Base-by-base conservation (phyloP, 2,797 vertebrate species). In the Etheostoma perlongum region DNA sequence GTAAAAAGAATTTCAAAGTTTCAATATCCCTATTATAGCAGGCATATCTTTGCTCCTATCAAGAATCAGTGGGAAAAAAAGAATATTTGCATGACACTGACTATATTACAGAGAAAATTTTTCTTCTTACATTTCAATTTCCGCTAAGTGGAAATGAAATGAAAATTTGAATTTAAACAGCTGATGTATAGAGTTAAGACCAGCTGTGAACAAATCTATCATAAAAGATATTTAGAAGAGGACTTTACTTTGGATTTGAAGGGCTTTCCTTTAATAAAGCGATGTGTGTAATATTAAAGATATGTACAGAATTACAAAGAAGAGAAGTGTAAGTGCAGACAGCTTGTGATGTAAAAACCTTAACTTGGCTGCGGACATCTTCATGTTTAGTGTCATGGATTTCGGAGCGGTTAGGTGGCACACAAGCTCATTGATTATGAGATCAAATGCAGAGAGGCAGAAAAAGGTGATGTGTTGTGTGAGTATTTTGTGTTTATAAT, bases 351-450 rank as follows among this genome's bases (percentile, higher is more conserved):
- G 51, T 71, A 67, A 78, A 61, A 85, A 74, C 75, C 58, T 69
- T 27, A 40, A 44, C 61, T 72, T 69, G 62, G 79, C 74, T 78
- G 57, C 23, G 53, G 27, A 53, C 54, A 76, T 67, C 69, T 79
- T 83, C 53, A 52, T 61, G 67, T 63, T 75, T 30, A 66, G 16
- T 80, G 78, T 64, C 27, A 21, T 78, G 84, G 88, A 89, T 92
- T 90, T 81, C 40, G 27, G 69, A 72, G 47, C 84, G 74, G 83
- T 85, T 83, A 88, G 64, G 73, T 79, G 80, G 76, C 77, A 71
- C 47, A 88, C 83, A 89, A 90, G 82, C 80, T 63, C 63, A 46
- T 67, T 85, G 87, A 91, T 92, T 89, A 92, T 76, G 86, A 87
- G 89, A 88, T 91, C 83, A 90, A 81, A 85, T 70, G 67, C 69